Evolutionary conservation across 2,888 invertebrate species (phyloP), one percentile per base, ranked within the genome.

Genomic region (Limenitis arthemis): DNA sequence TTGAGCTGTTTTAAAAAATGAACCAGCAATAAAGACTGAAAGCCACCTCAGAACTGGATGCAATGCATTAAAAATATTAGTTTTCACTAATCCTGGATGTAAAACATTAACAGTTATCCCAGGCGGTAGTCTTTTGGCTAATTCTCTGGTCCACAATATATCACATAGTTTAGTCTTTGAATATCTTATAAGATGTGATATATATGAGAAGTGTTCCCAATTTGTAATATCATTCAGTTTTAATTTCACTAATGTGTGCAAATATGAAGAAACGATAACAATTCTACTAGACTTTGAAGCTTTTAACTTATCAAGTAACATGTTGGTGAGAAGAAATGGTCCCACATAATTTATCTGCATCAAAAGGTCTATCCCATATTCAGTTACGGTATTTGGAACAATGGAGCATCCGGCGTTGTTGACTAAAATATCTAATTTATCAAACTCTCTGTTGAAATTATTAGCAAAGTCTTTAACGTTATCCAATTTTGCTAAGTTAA

Each of bases 41-140:
- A 89, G 76, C 12, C 87, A 89, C 1, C 89, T 71, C 0, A 36
- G 0, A 2, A 49, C 6, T 1, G 56, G 44, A 0, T 89, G 88
- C 8, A 88, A 75, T 61, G 87, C 91, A 34, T 91, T 86, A 89
- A 92, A 94, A 47, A 94, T 94, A 29, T 92, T 91, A 0, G 93
- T 93, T 69, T 91, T 91, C 36, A 95, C 92, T 71, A 93, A 79
- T 8, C 96, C 96, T 0, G 96, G 96, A 77, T 96, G 95, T 44
- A 95, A 74, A 59, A 90, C 91, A 69, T 96, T 96, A 0, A 89
- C 93, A 0, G 92, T 93, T 0, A 95, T 90, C 5, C 90, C 91
- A 8, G 63, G 62, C 1, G 80, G 75, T 4, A 86, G 56, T 30
- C 71, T 66, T 37, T 73, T 77, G 0, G 76, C 73, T 9, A 88